phyloP scores from a whole-genome alignment of 2,113 vertebrate species.

The Ranitomeya imitator region DNA sequence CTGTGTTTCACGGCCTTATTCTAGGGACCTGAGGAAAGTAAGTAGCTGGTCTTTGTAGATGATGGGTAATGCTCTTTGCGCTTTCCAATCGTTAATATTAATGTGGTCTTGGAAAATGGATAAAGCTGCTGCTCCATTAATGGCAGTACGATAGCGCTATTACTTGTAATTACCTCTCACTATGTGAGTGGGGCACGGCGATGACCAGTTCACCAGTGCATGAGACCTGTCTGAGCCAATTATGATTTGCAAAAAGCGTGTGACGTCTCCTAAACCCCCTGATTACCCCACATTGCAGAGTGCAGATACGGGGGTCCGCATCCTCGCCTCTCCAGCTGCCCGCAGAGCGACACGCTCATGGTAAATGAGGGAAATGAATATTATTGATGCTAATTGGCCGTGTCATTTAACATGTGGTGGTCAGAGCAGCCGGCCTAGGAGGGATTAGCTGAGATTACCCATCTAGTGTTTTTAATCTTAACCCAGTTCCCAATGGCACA shows the following conservation, averaged over 20 bases:
- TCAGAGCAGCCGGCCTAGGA: constrained; percentile 69
- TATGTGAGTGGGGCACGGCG: not conserved
- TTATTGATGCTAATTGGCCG: constrained; percentile 72
- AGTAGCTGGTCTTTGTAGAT: too few relatives aligned
- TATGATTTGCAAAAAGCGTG: not conserved
- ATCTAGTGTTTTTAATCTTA: constrained; percentile 69
- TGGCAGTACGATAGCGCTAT: not conserved
- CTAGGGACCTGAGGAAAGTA: too few relatives aligned
- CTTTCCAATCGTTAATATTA: too few relatives aligned
- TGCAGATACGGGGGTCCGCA: not conserved
- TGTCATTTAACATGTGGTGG: constrained; percentile 81
- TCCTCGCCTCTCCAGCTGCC: not conserved
- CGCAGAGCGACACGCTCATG: not conserved
- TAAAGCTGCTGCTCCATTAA: not conserved
- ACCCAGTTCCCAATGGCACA: constrained; percentile 68
- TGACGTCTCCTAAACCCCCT: not conserved
- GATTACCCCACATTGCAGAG: not conserved
- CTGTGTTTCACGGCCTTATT: too few relatives aligned
- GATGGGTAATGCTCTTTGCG: too few relatives aligned
- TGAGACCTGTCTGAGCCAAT: constrained; percentile 35
- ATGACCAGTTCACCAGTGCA: constrained; percentile 9
- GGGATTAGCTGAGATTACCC: constrained; percentile 73
- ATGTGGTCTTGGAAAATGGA: too few relatives aligned
- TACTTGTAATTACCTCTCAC: not conserved
- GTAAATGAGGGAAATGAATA: not conserved